phyloP scores from a whole-genome alignment of 1,140 invertebrate genomes.

The Brachionus plicatilis region DNA sequence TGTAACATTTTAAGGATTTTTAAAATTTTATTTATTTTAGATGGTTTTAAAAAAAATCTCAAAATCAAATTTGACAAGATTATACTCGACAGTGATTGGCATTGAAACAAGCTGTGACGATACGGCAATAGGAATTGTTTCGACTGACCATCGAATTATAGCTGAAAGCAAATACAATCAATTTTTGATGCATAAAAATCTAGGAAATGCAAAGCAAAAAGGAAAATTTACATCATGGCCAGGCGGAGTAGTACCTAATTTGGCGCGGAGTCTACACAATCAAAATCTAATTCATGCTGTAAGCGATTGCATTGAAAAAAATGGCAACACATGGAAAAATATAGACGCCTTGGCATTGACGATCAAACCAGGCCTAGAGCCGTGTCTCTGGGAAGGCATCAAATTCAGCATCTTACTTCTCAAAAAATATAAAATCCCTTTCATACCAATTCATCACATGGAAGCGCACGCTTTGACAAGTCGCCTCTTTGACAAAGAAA shows the following conservation, averaged over 20 bases:
- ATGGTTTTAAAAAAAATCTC: neutral
- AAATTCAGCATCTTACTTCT: conserved; percentile 76
- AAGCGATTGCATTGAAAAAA: conserved; percentile 50
- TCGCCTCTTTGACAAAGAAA: conserved; percentile 50
- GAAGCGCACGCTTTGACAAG: conserved; percentile 78
- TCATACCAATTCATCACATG: conserved; percentile 97
- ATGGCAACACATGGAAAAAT: neutral
- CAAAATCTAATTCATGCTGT: conserved; percentile 72
- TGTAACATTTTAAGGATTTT: too few relatives aligned
- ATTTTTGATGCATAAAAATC: conserved; percentile 48
- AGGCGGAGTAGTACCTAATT: conserved; percentile 82
- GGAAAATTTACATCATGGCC: conserved; percentile 60
- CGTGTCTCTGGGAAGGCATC: conserved; percentile 74
- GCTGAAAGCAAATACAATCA: conserved; percentile 64
- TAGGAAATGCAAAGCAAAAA: conserved; percentile 42
- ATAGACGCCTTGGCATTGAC: conserved; percentile 81
- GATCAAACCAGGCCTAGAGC: conserved; percentile 73
- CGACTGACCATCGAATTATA: conserved; percentile 65
- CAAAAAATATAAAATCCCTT: conserved; percentile 58
- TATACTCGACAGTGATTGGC: conserved; percentile 64
- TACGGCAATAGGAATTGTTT: conserved; percentile 81
- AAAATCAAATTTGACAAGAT: neutral
- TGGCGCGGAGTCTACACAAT: conserved; percentile 74
- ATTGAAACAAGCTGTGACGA: conserved; percentile 99
- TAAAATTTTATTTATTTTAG: neutral